Evolutionary conservation across 2,113 vertebrate genomes (phyloP).

Genomic region (Sinocyclocheilus anshuiensis): DNA sequence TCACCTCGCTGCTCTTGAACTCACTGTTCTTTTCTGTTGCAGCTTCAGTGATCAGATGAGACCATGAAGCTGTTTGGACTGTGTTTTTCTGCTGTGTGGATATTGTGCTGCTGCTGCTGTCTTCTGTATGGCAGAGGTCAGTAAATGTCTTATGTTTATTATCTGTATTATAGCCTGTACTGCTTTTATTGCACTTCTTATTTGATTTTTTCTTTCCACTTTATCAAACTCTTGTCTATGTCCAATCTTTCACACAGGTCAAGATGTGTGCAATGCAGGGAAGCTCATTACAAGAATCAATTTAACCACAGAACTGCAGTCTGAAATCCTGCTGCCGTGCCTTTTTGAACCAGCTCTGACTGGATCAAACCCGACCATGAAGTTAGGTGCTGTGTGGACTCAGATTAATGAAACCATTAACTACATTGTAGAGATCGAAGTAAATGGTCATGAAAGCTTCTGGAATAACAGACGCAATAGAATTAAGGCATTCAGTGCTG

Average conservation of each 20-base stretch:
- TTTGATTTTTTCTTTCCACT: not conserved
- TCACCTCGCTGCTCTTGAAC: not conserved
- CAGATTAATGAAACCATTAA: not conserved
- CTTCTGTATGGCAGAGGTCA: conserved; percentile 32
- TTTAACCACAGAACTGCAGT: conserved; percentile 27
- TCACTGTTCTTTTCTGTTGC: not conserved
- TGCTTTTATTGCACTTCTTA: not conserved
- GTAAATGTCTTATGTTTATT: not conserved
- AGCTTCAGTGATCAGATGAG: not conserved
- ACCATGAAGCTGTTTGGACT: not conserved
- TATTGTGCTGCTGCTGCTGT: conserved; percentile 13
- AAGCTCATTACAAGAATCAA: not conserved
- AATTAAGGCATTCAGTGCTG: not conserved
- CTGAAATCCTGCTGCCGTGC: conserved; percentile 48
- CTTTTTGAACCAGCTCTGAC: conserved; percentile 14
- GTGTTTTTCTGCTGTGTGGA: not conserved
- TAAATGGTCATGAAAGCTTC: not conserved
- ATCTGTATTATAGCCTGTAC: not conserved
- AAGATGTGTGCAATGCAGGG: not conserved
- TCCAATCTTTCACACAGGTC: conserved; percentile 15
- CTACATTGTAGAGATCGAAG: conserved; percentile 6
- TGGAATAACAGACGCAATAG: conserved; percentile 12
- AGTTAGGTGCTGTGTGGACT: conserved; percentile 21
- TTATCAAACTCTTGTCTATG: not conserved
- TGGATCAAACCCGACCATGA: not conserved